Conservation (phyloP, 2,888 invertebrate species). For the Strigamia transsilvanica region DNA sequence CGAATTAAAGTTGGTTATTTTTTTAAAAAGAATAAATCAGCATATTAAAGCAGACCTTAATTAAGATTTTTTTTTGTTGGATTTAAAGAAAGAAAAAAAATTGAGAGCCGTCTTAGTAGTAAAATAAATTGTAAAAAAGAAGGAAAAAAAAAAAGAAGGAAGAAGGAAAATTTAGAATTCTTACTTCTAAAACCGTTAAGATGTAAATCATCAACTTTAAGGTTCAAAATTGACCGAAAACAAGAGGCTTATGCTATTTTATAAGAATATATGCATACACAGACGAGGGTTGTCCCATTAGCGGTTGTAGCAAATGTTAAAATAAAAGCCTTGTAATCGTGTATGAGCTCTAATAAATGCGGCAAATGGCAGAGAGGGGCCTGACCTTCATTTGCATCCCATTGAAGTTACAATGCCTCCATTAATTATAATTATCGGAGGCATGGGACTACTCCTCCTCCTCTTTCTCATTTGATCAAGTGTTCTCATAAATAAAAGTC, state of each 20-base stretch:
- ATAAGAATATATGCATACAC: conserved; percentile 28
- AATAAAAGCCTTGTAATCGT: conserved; percentile 46
- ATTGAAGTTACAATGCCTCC: conserved; percentile 49
- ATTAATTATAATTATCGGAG: conserved; percentile 49
- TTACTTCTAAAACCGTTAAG: not conserved
- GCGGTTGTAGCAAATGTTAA: conserved; percentile 43
- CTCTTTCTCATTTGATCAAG: conserved; percentile 47
- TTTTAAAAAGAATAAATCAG: conserved; percentile 11
- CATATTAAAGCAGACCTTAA: conserved; percentile 20
- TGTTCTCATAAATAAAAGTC: conserved; percentile 44
- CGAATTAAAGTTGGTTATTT: conserved; percentile 11
- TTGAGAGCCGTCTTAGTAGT: not conserved
- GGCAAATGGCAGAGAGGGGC: conserved; percentile 49
- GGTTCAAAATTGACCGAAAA: conserved; percentile 2
- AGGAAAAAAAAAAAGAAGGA: not conserved
- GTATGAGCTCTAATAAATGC: conserved; percentile 49
- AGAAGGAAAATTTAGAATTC: not conserved
- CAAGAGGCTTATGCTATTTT: conserved; percentile 28
- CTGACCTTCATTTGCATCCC: conserved; percentile 49
- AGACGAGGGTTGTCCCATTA: conserved; percentile 40
- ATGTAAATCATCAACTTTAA: conserved; percentile 19
- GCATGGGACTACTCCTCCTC: conserved; percentile 25
- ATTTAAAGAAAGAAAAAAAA: not conserved
- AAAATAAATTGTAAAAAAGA: not conserved
- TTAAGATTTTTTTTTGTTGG: conserved; percentile 4